A percentile compares a stretch with the other conserved stretches of the same genome.
phyloP scores from a whole-genome alignment of 2,888 invertebrate genomes.

The Mythimna lalbum region DNA sequence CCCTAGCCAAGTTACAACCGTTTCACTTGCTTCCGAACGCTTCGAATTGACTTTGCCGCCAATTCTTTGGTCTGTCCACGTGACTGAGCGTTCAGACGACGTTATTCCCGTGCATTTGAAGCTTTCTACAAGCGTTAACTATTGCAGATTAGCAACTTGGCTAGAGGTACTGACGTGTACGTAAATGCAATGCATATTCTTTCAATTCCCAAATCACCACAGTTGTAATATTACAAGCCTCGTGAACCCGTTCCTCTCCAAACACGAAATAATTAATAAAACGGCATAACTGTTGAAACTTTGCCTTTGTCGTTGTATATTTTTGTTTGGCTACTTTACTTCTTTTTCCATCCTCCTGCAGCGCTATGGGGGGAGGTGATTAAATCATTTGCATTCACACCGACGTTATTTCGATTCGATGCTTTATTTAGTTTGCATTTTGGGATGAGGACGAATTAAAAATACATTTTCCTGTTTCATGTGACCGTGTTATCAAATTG shows the following conservation, averaged over 20 bases:
- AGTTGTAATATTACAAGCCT: not conserved
- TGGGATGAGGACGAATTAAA: constrained; percentile 51
- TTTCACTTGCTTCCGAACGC: too few species aligned
- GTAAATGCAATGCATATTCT: not conserved
- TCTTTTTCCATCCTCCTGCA: constrained; percentile 66
- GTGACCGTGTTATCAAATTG: constrained; percentile 25
- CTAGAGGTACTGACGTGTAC: too few species aligned
- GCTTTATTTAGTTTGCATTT: constrained; percentile 61
- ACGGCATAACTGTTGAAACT: constrained; percentile 65
- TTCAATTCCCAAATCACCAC: not conserved
- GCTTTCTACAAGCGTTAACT: too few species aligned
- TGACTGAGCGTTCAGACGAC: too few species aligned
- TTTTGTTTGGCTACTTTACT: constrained; percentile 69
- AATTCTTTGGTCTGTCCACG: too few species aligned
- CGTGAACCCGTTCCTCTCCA: constrained; percentile 3
- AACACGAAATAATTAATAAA: constrained; percentile 66
- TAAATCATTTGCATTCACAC: constrained; percentile 73
- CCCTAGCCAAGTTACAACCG: too few species aligned
- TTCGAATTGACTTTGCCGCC: too few species aligned
- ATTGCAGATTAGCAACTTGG: too few species aligned
- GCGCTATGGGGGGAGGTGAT: constrained; percentile 67
- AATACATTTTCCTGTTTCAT: constrained; percentile 45
- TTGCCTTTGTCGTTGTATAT: constrained; percentile 54
- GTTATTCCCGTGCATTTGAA: too few species aligned
- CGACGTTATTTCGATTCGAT: constrained; percentile 67